Conservation (phyloP, 2,888 invertebrate species). For the Metacarcinus magister region DNA sequence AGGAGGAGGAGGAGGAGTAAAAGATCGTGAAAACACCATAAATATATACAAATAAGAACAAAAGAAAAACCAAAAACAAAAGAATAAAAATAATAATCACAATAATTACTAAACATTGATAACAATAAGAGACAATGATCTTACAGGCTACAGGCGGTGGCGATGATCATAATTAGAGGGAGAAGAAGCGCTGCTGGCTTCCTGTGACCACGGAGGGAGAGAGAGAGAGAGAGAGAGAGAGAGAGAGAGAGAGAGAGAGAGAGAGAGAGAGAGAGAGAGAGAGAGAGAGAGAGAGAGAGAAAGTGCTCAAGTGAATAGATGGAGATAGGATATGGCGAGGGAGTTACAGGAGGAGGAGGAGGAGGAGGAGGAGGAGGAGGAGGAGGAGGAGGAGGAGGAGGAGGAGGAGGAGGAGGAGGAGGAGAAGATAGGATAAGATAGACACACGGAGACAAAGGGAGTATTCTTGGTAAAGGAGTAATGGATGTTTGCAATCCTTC, state of each 20-base stretch:
- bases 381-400: not conserved
- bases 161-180: not conserved
- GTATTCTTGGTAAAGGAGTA: too few relatives aligned
- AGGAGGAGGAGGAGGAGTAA: too few relatives aligned
- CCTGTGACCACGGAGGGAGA: not conserved
- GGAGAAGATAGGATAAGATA: not conserved
- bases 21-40: not conserved
- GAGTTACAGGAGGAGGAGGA: not conserved
- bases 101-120: not conserved
- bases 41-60: not conserved
- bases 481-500: not conserved
- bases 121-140: not conserved
- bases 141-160: conserved; percentile 15
- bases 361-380: not conserved
- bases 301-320: not conserved
- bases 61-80: not conserved
- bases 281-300: not conserved
- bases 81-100: not conserved
- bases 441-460: not conserved
- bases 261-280: not conserved
- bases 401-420: not conserved
- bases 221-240: conserved; percentile 48
- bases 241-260: conserved; percentile 20
- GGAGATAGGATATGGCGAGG: not conserved
- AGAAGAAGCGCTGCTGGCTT: not conserved